These are phyloP conservation scores for Fissipunctia ypsillon DNA, from an alignment of 2,888 invertebrate genomes.

Conservation along the genomic window DNA sequence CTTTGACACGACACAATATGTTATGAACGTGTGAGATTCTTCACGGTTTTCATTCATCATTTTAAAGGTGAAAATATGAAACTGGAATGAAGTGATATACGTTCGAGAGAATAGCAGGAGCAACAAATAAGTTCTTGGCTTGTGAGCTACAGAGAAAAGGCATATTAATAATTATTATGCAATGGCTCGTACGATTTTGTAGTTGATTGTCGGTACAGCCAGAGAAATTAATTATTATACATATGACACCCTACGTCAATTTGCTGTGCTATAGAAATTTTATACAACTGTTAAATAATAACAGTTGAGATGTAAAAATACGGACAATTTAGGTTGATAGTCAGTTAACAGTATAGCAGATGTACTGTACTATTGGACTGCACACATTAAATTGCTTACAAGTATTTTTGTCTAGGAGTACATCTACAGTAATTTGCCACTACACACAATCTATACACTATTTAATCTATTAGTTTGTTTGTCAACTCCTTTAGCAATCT, in stretches of 20 bases:
- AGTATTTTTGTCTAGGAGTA: too few species aligned
- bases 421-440: background rate
- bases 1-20: constrained; percentile 19
- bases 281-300: too few species aligned
- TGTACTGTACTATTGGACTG: too few species aligned
- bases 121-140: background rate
- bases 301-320: too few species aligned
- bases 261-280: too few species aligned
- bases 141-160: background rate
- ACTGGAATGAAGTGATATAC: background rate
- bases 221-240: too few species aligned
- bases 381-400: too few species aligned
- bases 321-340: too few species aligned
- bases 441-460: background rate
- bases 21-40: constrained; percentile 29
- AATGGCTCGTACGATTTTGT: background rate
- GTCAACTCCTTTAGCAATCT: background rate
- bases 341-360: too few species aligned
- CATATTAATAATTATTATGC: background rate
- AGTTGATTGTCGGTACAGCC: background rate
- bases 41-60: constrained; percentile 30
- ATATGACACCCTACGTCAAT: too few species aligned
- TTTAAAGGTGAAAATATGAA: constrained; percentile 1
- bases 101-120: background rate
- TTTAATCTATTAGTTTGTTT: background rate